Base-by-base conservation (phyloP, 2,113 vertebrate species). In the Chloroceryle aenea region DNA sequence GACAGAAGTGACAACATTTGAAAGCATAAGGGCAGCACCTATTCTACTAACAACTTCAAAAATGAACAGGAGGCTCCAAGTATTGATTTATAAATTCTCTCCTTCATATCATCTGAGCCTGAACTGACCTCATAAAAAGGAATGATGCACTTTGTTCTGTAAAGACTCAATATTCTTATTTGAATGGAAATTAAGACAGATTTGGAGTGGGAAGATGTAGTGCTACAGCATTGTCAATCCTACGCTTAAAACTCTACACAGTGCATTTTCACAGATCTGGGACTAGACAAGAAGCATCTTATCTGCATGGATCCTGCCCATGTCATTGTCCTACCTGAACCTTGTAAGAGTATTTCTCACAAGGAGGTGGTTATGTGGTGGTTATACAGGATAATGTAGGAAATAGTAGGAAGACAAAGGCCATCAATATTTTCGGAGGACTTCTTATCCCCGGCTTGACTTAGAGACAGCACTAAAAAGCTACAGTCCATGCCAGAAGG, bases 261-360 rank as follows among this genome's bases (percentile, higher is more conserved):
- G 11, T 34, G 34, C 5, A 26, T 90, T 83, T 86, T 88, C 52
- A 52, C n/a, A 76, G 40, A 63, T 4, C 59, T 40, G 17, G 21
- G 38, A 72, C 22, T 42, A 8, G 29, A 83, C 48, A 38, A 76
- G 12, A 15, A 38, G 12, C 21, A 6, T 36, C 26, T 59, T 30
- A 59, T 22, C 42, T 52, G 27, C 21, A 48, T 0, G 0, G 45
- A 74, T 43, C 40, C 58, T 5, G 2, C 3, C 29, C 16, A 26
- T 43, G 47, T 8, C 22, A 73, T 20, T 61, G 23, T 56, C 40
- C 40, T 53, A 4, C 50, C 27, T 59, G 34, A 81, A 71, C 13
- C 8, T 17, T 45, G 27, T 29, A 19, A 80, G 15, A 69, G 48
- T 36, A 36, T 64, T 76, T n/a, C 53, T 83, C 29, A 34, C 10